A percentile compares a stretch with the other conserved stretches of the same genome.
Evolutionary conservation across 2,113 vertebrate species (phyloP).

Genomic region (Heterocephalus glaber): DNA sequence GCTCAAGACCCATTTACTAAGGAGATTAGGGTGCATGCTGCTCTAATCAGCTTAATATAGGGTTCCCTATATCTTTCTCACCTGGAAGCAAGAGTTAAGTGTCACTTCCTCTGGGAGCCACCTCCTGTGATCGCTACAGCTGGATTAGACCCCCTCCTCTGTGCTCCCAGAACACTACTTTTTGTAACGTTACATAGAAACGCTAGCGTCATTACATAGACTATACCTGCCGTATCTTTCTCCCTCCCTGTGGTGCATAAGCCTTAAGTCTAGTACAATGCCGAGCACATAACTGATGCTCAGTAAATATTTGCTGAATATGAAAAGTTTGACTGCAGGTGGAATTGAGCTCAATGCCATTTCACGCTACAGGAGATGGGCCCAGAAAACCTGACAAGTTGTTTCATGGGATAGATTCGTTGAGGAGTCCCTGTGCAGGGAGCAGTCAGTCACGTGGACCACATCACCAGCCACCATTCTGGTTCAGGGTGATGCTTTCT

Average conservation of each 20-base stretch:
- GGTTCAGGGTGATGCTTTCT: not conserved
- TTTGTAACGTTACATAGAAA: not conserved
- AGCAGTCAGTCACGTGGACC: not conserved
- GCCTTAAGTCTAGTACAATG: not conserved
- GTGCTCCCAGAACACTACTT: not conserved
- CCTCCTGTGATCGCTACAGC: not conserved
- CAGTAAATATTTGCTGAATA: not conserved
- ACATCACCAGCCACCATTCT: not conserved
- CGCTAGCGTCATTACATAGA: not conserved
- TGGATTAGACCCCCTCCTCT: not conserved
- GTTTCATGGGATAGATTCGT: not conserved
- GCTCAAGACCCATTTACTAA: constrained; percentile 8
- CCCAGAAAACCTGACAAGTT: not conserved
- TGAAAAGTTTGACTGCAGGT: not conserved
- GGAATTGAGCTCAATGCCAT: not conserved
- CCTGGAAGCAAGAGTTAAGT: constrained; percentile 12
- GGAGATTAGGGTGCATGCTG: not conserved
- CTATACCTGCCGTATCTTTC: not conserved
- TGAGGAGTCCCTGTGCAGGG: not conserved
- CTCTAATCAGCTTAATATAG: not conserved
- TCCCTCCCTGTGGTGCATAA: not conserved
- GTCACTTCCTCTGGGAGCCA: not conserved
- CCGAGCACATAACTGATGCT: not conserved
- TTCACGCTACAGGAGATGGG: not conserved
- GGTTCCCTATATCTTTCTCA: constrained; percentile 21